Conservation (phyloP, 2,797 vertebrate species). For the Australoheros facetus region DNA sequence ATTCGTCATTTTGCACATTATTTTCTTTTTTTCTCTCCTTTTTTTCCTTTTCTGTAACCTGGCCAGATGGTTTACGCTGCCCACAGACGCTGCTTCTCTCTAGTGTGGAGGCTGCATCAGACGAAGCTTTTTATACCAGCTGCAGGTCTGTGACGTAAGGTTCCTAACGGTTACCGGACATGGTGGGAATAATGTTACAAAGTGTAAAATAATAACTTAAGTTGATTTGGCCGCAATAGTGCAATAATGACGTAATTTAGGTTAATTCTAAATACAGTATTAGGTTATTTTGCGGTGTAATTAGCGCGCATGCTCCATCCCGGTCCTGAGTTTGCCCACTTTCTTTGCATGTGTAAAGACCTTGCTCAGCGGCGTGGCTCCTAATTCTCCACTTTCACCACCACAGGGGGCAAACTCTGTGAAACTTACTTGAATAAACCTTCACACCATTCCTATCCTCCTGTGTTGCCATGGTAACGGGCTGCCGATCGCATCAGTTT, state of each 20-base stretch:
- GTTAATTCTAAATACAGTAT: not conserved
- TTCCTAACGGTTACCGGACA: not conserved
- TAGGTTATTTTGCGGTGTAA: not conserved
- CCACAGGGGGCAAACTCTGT: not conserved
- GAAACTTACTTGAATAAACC: not conserved
- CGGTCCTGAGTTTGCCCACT: not conserved
- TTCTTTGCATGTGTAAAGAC: not conserved
- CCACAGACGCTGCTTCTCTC: slow-evolving; percentile 48
- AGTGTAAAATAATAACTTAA: not conserved
- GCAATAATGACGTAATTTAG: not conserved
- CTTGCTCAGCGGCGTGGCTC: not conserved
- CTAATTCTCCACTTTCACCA: not conserved
- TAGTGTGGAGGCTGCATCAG: slow-evolving; percentile 54
- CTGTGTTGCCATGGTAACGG: slow-evolving; percentile 20
- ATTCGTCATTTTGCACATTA: slow-evolving; percentile 76
- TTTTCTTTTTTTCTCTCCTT: slow-evolving; percentile 25
- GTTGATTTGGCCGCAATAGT: not conserved
- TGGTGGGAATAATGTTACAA: not conserved
- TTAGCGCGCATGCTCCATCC: slow-evolving; percentile 10
- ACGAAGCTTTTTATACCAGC: slow-evolving; percentile 73
- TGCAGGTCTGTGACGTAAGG: slow-evolving; percentile 59
- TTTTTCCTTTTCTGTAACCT: slow-evolving; percentile 11
- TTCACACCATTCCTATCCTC: not conserved
- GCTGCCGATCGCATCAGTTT: not conserved
- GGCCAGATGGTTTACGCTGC: slow-evolving; percentile 37